Conservation (phyloP, 1,140 invertebrate species). For the Drosophila subpulchrella region DNA sequence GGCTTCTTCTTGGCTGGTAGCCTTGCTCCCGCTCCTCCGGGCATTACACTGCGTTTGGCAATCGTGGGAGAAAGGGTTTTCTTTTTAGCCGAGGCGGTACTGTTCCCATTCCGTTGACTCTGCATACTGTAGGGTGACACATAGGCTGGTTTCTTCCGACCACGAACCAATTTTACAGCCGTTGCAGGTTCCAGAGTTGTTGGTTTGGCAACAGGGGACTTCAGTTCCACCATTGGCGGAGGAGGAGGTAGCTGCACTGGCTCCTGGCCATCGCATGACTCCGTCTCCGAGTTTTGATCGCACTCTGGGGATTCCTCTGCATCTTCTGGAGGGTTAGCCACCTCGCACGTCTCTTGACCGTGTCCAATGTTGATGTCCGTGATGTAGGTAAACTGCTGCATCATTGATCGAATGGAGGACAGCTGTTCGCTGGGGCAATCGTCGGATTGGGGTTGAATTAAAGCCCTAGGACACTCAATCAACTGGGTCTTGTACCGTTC, state of each 20-base stretch:
- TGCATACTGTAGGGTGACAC: constrained; percentile 86
- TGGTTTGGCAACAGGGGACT: constrained; percentile 8
- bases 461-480: constrained; percentile 60
- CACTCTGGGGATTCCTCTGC: constrained; percentile 81
- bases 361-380: constrained; percentile 58
- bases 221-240: constrained; percentile 10
- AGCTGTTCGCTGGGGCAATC: constrained; percentile 86
- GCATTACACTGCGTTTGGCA: constrained; percentile 57
- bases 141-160: constrained; percentile 90
- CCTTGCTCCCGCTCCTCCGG: constrained; percentile 1
- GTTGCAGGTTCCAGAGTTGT: constrained; percentile 59
- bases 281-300: constrained; percentile 85
- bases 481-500: constrained; percentile 80
- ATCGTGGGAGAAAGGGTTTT: constrained; percentile 64
- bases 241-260: constrained; percentile 24
- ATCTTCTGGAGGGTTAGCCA: constrained; percentile 51
- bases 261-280: constrained; percentile 73
- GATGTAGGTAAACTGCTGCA: constrained; percentile 74
- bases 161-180: constrained; percentile 89
- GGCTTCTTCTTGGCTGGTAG: constrained; percentile 56
- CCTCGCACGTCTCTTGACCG: constrained; percentile 49
- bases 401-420: constrained; percentile 79
- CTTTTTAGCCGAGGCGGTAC: constrained; percentile 51
- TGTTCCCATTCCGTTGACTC: constrained; percentile 71
- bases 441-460: constrained; percentile 65